These are phyloP conservation scores for Eremophila alpestris DNA, from an alignment of 2,797 vertebrate species.

Conservation along the genomic window DNA sequence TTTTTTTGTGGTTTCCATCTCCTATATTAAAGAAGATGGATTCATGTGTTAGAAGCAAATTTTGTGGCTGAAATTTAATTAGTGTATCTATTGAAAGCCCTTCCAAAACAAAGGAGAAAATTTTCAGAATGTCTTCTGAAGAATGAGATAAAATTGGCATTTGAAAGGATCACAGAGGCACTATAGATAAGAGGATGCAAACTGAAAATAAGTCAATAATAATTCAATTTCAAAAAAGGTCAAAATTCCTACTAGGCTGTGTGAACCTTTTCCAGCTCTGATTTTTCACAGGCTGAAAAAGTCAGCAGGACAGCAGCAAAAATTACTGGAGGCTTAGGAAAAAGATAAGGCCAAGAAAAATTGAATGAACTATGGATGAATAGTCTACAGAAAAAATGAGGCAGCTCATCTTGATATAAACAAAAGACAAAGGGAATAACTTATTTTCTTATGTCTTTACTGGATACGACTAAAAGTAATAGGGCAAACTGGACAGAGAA, in stretches of 20 bases:
- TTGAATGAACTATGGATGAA: neutral
- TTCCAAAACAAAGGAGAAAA: neutral
- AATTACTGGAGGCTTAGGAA: neutral
- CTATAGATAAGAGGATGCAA: neutral
- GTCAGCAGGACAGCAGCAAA: neutral
- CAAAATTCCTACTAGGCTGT: neutral
- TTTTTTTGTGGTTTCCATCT: conserved; percentile 4
- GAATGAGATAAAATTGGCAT: neutral
- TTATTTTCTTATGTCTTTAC: neutral
- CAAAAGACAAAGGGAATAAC: neutral
- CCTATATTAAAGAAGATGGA: neutral
- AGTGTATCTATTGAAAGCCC: neutral
- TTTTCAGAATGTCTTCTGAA: neutral
- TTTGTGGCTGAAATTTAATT: neutral
- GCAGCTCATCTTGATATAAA: neutral
- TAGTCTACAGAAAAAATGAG: neutral
- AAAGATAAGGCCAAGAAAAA: neutral
- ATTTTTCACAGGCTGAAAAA: neutral
- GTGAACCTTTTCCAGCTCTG: neutral
- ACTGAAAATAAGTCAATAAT: neutral
- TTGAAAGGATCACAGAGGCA: neutral
- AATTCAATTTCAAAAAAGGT: neutral
- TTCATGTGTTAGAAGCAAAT: neutral
- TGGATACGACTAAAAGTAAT: neutral
- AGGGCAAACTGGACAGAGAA: neutral